A percentile compares a stretch with the other conserved stretches of the same genome.
phyloP scores from a whole-genome alignment of 2,888 invertebrate species.

The Xestoiulus laeticollis region DNA sequence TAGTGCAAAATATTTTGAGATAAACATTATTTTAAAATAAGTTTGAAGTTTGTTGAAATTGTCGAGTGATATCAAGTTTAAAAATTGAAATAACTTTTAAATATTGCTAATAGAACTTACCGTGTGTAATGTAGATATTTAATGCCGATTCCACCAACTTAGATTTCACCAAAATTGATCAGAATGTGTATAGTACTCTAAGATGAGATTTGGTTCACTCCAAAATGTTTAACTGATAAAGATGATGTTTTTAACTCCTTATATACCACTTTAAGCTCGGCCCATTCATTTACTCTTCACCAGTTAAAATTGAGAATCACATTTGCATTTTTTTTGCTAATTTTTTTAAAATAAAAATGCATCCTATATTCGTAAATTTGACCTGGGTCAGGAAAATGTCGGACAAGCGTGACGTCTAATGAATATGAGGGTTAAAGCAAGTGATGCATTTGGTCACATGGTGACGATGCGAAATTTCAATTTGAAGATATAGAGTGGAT shows the following conservation, averaged over 20 bases:
- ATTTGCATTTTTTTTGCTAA: slow-evolving; percentile 4
- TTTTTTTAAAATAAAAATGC: background rate
- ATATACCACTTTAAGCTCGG: background rate
- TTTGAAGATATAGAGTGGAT: background rate
- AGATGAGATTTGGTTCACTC: background rate
- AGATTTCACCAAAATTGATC: too few relatives aligned
- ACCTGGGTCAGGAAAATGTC: slow-evolving; percentile 36
- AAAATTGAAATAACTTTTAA: too few relatives aligned
- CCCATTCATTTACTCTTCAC: slow-evolving; percentile 4
- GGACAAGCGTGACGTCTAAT: slow-evolving; percentile 39
- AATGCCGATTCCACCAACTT: too few relatives aligned
- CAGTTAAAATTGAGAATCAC: background rate
- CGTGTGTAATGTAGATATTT: background rate
- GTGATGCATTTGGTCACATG: slow-evolving; percentile 31
- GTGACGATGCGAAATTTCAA: slow-evolving; percentile 16
- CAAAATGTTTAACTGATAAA: too few relatives aligned
- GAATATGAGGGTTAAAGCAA: slow-evolving; percentile 12
- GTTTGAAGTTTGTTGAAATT: too few relatives aligned
- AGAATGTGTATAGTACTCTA: too few relatives aligned
- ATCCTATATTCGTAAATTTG: background rate
- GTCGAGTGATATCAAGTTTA: too few relatives aligned
- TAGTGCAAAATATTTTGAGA: too few relatives aligned
- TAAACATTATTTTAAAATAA: too few relatives aligned
- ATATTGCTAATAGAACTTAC: background rate
- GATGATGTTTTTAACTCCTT: background rate